These are phyloP conservation scores for Epinephelus malabaricus DNA, from an alignment of 2,797 vertebrate genomes.

Conservation along the genomic window DNA sequence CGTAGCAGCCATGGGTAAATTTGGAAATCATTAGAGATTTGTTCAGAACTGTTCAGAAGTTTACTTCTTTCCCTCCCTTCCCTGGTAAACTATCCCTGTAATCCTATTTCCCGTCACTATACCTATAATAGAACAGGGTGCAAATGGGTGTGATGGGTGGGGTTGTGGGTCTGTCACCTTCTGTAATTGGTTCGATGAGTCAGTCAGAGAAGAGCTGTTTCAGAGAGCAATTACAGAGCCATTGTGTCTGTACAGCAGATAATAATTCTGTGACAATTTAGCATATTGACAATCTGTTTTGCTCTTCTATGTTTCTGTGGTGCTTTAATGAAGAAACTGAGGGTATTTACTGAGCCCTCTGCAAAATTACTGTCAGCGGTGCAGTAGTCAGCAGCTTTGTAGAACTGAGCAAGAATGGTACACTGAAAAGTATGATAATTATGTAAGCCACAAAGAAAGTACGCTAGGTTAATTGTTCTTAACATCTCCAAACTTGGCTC, in stretches of 20 bases:
- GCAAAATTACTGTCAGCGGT: neutral
- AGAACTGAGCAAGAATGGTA: neutral
- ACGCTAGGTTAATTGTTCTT: constrained; percentile 32
- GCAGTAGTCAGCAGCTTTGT: neutral
- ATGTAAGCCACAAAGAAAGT: constrained; percentile 30
- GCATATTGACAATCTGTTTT: constrained; percentile 3
- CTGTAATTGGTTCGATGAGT: constrained; percentile 40
- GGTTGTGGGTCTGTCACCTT: constrained; percentile 33
- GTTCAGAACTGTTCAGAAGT: constrained; percentile 34
- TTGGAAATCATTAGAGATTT: constrained; percentile 61
- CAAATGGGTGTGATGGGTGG: constrained; percentile 28
- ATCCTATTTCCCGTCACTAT: constrained; percentile 9
- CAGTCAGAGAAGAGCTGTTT: constrained; percentile 33
- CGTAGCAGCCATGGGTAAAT: constrained; percentile 51
- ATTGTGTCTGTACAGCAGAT: constrained; percentile 20
- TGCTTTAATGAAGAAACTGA: constrained; percentile 21
- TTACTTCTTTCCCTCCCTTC: constrained; percentile 2
- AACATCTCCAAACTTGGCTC: constrained; percentile 21
- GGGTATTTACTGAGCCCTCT: neutral
- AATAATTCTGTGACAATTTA: constrained; percentile 12
- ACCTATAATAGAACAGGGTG: constrained; percentile 16
- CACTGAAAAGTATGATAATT: neutral
- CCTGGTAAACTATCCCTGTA: neutral
- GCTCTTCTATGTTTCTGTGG: constrained; percentile 17
- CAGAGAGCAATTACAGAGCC: constrained; percentile 31